A percentile compares a stretch with the other conserved stretches of the same genome.
Conservation (phyloP, 64 coral and sea anemone species). For the Stylophora pistillata region DNA sequence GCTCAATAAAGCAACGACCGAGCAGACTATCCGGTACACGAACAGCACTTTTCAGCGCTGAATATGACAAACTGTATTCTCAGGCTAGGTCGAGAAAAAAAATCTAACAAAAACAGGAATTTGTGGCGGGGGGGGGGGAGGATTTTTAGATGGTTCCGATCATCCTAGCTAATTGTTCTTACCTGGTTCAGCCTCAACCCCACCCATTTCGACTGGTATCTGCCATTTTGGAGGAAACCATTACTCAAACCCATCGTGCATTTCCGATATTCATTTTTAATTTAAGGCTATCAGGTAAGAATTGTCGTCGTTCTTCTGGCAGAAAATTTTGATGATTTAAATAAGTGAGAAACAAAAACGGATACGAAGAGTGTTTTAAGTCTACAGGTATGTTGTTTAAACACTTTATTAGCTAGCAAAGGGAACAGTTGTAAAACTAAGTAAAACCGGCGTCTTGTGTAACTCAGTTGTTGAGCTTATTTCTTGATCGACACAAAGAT, state of each 20-base stretch:
- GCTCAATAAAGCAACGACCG: too few species aligned
- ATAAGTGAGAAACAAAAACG: background rate
- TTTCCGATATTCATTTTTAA: background rate
- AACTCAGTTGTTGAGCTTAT: too few species aligned
- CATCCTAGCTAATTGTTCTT: background rate
- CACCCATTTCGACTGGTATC: constrained; percentile 1
- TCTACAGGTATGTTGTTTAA: background rate
- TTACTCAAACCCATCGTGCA: background rate
- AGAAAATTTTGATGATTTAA: background rate
- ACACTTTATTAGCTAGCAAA: background rate
- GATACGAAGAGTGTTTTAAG: background rate
- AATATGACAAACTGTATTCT: too few species aligned
- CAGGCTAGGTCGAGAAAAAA: too few species aligned
- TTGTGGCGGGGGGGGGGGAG: too few species aligned
- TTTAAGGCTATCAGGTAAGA: constrained; percentile 1
- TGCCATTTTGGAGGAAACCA: background rate
- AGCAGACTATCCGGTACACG: too few species aligned
- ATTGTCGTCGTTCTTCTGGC: background rate
- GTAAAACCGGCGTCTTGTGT: too few species aligned
- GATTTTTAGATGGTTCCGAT: background rate
- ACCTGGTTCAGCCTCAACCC: background rate
- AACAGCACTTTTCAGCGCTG: too few species aligned
- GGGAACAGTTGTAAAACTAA: too few species aligned
- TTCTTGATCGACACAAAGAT: too few species aligned
- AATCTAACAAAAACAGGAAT: too few species aligned